phyloP scores from a whole-genome alignment of 2,888 invertebrate species.

The Cephus pygmeus region DNA sequence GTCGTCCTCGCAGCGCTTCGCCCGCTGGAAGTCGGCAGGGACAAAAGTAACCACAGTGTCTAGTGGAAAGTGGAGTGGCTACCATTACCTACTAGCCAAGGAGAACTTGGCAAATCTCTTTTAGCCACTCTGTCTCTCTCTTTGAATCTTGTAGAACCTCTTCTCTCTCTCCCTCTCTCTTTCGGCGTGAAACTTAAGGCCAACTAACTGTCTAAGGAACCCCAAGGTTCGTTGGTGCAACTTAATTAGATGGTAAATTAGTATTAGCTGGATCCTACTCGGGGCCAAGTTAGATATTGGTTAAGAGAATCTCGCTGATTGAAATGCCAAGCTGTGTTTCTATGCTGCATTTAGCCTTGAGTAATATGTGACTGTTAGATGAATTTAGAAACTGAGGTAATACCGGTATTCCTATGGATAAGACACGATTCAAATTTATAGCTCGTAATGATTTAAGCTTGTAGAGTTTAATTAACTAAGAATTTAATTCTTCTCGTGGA shows the following conservation, averaged over 20 bases:
- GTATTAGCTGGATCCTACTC: background rate
- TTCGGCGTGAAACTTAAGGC: background rate
- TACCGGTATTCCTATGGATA: background rate
- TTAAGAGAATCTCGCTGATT: background rate
- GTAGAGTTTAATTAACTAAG: background rate
- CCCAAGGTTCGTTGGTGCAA: conserved; percentile 9
- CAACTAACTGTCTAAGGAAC: background rate
- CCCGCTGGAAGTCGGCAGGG: background rate
- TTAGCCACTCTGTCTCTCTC: background rate
- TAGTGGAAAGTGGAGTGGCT: background rate
- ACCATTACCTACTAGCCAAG: background rate
- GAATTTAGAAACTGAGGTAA: background rate
- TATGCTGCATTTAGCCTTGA: background rate
- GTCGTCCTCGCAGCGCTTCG: background rate
- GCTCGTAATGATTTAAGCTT: background rate
- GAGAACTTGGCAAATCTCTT: background rate
- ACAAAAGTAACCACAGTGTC: background rate
- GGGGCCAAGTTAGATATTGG: background rate
- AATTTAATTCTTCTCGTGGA: background rate
- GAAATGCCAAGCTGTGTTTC: background rate
- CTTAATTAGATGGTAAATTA: background rate
- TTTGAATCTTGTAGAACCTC: background rate
- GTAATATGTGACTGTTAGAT: background rate
- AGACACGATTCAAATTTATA: background rate
- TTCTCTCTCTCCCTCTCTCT: background rate